A percentile compares a stretch with the other conserved stretches of the same genome.
phyloP scores from a whole-genome alignment of 1,140 invertebrate species.

The Aphelenchoides avenae region DNA sequence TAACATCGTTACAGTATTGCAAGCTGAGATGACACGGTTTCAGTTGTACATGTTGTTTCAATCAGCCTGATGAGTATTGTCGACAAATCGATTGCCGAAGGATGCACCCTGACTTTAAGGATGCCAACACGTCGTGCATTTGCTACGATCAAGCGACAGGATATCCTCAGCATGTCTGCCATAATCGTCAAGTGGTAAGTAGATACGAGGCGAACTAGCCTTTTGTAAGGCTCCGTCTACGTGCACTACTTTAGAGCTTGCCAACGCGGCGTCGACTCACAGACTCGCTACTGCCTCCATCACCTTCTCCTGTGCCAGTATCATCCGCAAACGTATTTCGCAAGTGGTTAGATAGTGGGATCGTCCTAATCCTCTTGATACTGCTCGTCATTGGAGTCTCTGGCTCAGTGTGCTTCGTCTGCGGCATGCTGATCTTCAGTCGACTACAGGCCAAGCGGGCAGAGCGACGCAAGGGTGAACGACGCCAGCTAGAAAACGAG shows the following conservation, averaged over 20 bases:
- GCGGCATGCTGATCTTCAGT: slow-evolving; percentile 19
- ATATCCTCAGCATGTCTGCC: no score
- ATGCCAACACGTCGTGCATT: slow-evolving; percentile 36
- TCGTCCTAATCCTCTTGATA: background rate
- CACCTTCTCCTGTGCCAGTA: no score
- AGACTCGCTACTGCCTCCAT: no score
- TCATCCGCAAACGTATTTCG: no score
- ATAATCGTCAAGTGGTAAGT: no score
- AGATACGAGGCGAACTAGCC: no score
- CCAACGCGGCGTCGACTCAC: no score
- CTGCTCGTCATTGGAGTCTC: slow-evolving; percentile 9
- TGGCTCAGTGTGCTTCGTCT: slow-evolving; percentile 14
- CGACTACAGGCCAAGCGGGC: slow-evolving; percentile 3
- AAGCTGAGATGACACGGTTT: slow-evolving; percentile 21
- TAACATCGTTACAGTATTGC: background rate
- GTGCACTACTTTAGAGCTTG: no score
- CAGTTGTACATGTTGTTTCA: slow-evolving; percentile 47
- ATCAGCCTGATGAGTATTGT: slow-evolving; percentile 40
- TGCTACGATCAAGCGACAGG: slow-evolving; percentile 35
- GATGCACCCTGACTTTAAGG: slow-evolving; percentile 38
- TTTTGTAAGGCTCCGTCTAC: no score
- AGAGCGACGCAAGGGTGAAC: background rate
- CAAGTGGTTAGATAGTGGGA: no score
- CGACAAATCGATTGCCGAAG: slow-evolving; percentile 36
- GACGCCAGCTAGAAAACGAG: background rate